phyloP scores from a whole-genome alignment of 2,797 vertebrate species.

The Triplophysa bombifrons region DNA sequence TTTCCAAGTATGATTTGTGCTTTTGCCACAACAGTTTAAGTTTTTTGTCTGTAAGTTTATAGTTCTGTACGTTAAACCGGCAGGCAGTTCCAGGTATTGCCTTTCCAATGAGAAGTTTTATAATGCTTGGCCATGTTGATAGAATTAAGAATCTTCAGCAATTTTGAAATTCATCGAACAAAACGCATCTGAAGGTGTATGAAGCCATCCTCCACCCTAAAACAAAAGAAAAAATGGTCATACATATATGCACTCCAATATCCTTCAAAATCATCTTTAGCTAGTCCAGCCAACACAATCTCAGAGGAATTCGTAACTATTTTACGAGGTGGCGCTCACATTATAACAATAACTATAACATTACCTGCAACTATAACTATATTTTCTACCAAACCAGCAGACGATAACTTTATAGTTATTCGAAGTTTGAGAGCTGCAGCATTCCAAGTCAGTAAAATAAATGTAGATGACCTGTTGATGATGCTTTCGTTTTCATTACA shows the following conservation, averaged over 20 bases:
- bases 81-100: slow-evolving; percentile 11
- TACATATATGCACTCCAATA: not conserved
- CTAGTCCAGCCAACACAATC: not conserved
- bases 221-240: slow-evolving; percentile 17
- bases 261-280: not conserved
- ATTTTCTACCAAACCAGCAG: too few relatives aligned
- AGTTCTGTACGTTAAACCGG: slow-evolving; percentile 2
- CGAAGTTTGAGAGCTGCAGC: too few relatives aligned
- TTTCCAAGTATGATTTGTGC: not conserved
- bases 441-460: too few relatives aligned
- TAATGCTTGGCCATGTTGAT: slow-evolving; percentile 3
- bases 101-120: slow-evolving; percentile 40
- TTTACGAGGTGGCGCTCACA: too few relatives aligned
- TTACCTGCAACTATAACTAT: too few relatives aligned
- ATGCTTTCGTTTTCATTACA: too few relatives aligned
- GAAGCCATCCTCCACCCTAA: slow-evolving; percentile 38
- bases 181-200: not conserved
- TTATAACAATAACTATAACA: too few relatives aligned
- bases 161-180: not conserved
- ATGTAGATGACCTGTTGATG: too few relatives aligned
- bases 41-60: slow-evolving; percentile 6
- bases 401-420: too few relatives aligned
- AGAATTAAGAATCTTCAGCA: slow-evolving; percentile 19
- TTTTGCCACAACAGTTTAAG: slow-evolving; percentile 20
- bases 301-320: too few relatives aligned